Percentiles rank a stretch among this genome's conserved stretches.
These are phyloP conservation scores for Luffia ferchaultella DNA, from an alignment of 2,888 invertebrate genomes.

Conservation along the genomic window DNA sequence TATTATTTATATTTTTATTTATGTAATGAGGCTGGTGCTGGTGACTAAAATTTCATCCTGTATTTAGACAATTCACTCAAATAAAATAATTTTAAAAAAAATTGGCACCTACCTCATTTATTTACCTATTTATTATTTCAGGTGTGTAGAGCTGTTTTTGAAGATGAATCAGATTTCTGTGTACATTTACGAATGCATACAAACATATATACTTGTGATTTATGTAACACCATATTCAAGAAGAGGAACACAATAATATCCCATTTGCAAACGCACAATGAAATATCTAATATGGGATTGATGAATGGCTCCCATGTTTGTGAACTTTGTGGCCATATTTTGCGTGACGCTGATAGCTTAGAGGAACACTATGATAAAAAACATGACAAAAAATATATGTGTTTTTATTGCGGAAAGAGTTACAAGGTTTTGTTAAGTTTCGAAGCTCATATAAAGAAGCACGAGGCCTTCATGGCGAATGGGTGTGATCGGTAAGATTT, in stretches of 20 bases:
- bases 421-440: constrained; percentile 40
- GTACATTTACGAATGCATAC: constrained; percentile 37
- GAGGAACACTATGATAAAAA: constrained; percentile 31
- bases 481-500: too few relatives aligned
- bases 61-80: too few relatives aligned
- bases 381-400: constrained; percentile 41
- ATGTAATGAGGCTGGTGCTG: too few relatives aligned
- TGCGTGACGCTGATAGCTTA: constrained; percentile 25
- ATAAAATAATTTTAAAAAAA: too few relatives aligned
- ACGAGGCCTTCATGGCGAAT: too few relatives aligned
- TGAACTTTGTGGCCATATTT: constrained; percentile 37
- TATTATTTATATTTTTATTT: too few relatives aligned
- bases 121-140: constrained; percentile 20
- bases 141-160: constrained; percentile 41
- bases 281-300: constrained; percentile 18
- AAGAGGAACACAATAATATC: constrained; percentile 33
- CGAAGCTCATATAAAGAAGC: constrained; percentile 44
- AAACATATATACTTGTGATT: constrained; percentile 33
- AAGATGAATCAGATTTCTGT: constrained; percentile 32
- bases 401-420: constrained; percentile 46
- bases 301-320: constrained; percentile 31
- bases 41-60: too few relatives aligned
- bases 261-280: constrained; percentile 38
- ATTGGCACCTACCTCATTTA: too few relatives aligned
- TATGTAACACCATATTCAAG: constrained; percentile 39